Percentiles rank a stretch among this genome's conserved stretches.
These are phyloP conservation scores for Crotalus horridus DNA, from an alignment of 2,113 vertebrate genomes.

Conservation along the genomic window DNA sequence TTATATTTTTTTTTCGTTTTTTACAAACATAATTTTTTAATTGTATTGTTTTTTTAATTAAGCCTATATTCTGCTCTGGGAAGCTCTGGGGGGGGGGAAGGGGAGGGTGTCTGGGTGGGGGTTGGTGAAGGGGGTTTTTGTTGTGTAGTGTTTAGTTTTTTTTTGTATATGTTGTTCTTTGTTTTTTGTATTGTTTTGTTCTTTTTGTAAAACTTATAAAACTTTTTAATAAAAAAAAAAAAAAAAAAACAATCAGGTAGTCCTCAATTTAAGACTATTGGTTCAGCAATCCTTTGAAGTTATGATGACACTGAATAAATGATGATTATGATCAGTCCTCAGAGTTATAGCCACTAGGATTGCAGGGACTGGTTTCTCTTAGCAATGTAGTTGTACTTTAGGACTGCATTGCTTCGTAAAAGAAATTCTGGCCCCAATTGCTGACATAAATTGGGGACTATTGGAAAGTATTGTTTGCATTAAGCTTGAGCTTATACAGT, in stretches of 20 bases:
- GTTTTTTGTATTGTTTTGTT: too few relatives aligned
- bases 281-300: neutral
- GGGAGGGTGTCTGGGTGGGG: too few relatives aligned
- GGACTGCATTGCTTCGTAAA: neutral
- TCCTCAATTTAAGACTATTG: neutral
- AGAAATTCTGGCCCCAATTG: neutral
- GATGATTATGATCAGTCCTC: neutral
- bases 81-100: too few relatives aligned
- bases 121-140: too few relatives aligned
- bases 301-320: neutral
- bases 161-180: too few relatives aligned
- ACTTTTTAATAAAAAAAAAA: too few relatives aligned
- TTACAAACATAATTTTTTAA: too few relatives aligned
- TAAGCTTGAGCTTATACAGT: neutral
- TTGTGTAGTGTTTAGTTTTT: too few relatives aligned
- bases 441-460: neutral
- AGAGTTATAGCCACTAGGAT: neutral
- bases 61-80: too few relatives aligned
- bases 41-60: too few relatives aligned
- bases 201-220: too few relatives aligned
- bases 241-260: neutral
- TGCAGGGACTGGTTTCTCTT: neutral
- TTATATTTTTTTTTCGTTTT: too few relatives aligned
- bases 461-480: neutral
- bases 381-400: neutral